Percentiles rank a stretch among this genome's conserved stretches.
phyloP scores from a whole-genome alignment of 2,113 vertebrate species.

The Ciconia boyciana region DNA sequence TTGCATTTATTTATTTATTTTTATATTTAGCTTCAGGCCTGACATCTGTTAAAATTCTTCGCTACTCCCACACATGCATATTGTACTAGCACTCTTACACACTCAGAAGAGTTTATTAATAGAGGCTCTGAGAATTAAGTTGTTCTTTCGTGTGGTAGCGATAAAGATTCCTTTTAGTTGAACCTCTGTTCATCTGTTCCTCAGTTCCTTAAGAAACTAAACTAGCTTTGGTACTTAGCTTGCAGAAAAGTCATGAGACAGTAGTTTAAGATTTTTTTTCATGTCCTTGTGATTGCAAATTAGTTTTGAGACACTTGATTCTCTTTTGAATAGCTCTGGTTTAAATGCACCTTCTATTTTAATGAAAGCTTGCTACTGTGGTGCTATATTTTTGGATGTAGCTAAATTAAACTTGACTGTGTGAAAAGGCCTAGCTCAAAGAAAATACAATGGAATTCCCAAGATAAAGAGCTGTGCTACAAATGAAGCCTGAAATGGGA shows the following conservation, averaged over 20 bases:
- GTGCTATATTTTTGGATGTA: slow-evolving; percentile 35
- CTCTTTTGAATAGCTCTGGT: slow-evolving; percentile 45
- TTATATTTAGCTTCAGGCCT: slow-evolving; percentile 54
- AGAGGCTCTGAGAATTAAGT: slow-evolving; percentile 45
- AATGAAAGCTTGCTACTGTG: slow-evolving; percentile 28
- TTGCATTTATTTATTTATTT: slow-evolving; percentile 45
- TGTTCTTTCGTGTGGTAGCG: neutral
- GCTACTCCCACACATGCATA: neutral
- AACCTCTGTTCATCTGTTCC: slow-evolving; percentile 24
- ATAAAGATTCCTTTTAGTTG: slow-evolving; percentile 19
- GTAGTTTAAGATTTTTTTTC: neutral
- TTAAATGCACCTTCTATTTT: slow-evolving; percentile 37
- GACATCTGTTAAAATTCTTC: slow-evolving; percentile 63
- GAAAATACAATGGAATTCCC: slow-evolving; percentile 27
- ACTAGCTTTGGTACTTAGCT: neutral
- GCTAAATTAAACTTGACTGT: slow-evolving; percentile 51
- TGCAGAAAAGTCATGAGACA: neutral
- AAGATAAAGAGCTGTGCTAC: neutral
- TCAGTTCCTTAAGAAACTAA: slow-evolving; percentile 28
- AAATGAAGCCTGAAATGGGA: neutral
- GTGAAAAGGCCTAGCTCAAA: slow-evolving; percentile 47
- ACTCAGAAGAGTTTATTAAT: slow-evolving; percentile 1
- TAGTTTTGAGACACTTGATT: slow-evolving; percentile 41
- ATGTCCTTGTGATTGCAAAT: slow-evolving; percentile 53
- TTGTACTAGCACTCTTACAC: neutral